Evolutionary conservation across 2,113 vertebrate genomes (phyloP), one percentile per base, ranked within the genome.

Genomic region (Verasper variegatus): DNA sequence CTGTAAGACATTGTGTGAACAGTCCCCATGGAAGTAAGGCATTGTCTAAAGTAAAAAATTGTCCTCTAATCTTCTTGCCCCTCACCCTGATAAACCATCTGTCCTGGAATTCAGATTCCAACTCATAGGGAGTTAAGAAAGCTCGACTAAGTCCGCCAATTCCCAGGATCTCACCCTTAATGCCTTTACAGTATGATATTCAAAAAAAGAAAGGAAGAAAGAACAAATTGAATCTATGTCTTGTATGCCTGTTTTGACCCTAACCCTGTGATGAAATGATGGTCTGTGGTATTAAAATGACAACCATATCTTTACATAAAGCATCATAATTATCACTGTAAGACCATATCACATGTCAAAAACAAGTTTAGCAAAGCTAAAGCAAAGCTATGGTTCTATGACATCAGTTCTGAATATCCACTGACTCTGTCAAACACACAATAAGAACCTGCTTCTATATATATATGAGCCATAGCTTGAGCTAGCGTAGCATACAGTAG

Each of bases 21-120:
- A 31, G 15, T 83, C 70, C 10, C 74, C 9, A 2, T 20, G 8
- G 52, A 52, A 57, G 26, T 75, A 21, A 18, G 52, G 18, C 57
- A 59, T 66, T 71, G 70, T 85, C 56, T 63, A 17, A 83, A 76
- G 68, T 37, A 23, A 76, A 31, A 89, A 88, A 69, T 68, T 63
- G 24, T 72, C 3, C 20, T 18, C 2, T 92, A 91, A 92, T 89
- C 88, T 89, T 88, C 87, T 83, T 89, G 83, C 57, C 76, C 86
- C 60, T 82, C 59, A 67, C 64, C 60, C 82, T 80, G 82, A 91
- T 90, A 83, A 89, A 86, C 88, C 89, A 93, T 92, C 92, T 93
- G 92, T 64, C 81, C 69, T 81, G 81, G 69, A 91, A 88, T 91
- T 91, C 80, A 67, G 83, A 85, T n/a, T 80, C 71, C 65, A 87